Conservation (phyloP, 2,113 vertebrate genomes). For the Pteronura brasiliensis region DNA sequence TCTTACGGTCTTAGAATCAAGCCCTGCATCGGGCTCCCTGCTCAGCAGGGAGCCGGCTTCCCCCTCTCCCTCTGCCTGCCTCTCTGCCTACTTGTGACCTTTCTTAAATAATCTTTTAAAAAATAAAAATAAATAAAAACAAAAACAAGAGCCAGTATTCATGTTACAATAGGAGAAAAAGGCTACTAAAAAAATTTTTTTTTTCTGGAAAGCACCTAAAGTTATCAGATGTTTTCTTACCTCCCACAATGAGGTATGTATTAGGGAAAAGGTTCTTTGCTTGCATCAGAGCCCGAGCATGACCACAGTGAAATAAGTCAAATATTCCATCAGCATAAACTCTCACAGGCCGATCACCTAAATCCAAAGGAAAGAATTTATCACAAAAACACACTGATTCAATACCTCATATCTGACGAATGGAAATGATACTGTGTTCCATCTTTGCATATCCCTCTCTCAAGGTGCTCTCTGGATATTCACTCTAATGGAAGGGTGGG, state of each 20-base stretch:
- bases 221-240: conserved; percentile 80
- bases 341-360: conserved; percentile 93
- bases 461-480: not conserved
- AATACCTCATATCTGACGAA: not conserved
- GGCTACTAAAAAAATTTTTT: not conserved
- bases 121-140: not conserved
- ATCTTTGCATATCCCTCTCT: not conserved
- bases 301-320: conserved; percentile 98
- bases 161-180: not conserved
- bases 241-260: conserved; percentile 98
- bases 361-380: conserved; percentile 60
- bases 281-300: conserved; percentile 98
- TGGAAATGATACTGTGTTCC: not conserved
- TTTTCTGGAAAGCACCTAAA: not conserved
- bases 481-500: not conserved
- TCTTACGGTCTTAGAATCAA: too few species aligned
- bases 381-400: conserved; percentile 3
- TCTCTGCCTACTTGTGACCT: too few species aligned
- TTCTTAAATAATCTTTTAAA: too few species aligned
- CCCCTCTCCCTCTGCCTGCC: too few species aligned
- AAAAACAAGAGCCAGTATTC: not conserved
- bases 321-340: conserved; percentile 99
- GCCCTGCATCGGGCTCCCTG: too few species aligned
- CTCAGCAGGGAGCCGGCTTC: too few species aligned
- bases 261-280: conserved; percentile 98